A percentile compares a stretch with the other conserved stretches of the same genome.
These are phyloP conservation scores for Wasmannia auropunctata DNA, from an alignment of 1,140 invertebrate species.

Conservation along the genomic window DNA sequence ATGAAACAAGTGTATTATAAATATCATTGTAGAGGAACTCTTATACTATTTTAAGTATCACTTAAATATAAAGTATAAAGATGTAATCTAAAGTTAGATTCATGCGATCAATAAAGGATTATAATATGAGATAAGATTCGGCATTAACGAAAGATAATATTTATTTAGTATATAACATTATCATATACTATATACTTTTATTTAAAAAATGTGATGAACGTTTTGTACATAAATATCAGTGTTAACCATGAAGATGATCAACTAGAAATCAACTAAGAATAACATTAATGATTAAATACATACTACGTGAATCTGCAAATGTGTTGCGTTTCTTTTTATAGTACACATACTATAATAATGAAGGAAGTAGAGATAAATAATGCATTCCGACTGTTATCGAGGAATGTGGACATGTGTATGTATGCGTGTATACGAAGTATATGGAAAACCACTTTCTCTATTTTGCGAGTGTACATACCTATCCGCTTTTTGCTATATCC, in stretches of 20 bases:
- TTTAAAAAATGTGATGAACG: constrained; percentile 63
- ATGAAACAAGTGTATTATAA: constrained; percentile 10
- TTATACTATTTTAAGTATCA: background rate
- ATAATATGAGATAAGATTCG: constrained; percentile 64
- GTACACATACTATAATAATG: background rate
- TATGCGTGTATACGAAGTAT: constrained; percentile 33
- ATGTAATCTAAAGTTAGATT: constrained; percentile 47
- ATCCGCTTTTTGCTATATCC: constrained; percentile 18
- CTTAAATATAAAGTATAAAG: constrained; percentile 5
- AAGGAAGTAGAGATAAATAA: constrained; percentile 65
- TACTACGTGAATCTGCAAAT: constrained; percentile 61
- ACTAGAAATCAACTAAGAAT: constrained; percentile 44
- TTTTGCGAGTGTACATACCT: constrained; percentile 50
- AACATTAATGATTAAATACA: constrained; percentile 54
- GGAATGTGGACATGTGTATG: constrained; percentile 59
- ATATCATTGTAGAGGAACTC: background rate
- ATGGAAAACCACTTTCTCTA: constrained; percentile 54
- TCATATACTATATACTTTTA: constrained; percentile 64
- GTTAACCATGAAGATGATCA: constrained; percentile 35
- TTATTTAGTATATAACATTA: constrained; percentile 66
- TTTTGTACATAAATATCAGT: constrained; percentile 74
- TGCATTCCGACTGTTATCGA: constrained; percentile 21
- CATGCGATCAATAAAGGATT: constrained; percentile 33
- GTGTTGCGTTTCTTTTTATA: constrained; percentile 63
- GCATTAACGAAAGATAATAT: constrained; percentile 66